Evolutionary conservation across 2,888 invertebrate genomes (phyloP).

Genomic region (Platycheirus rosarum): DNA sequence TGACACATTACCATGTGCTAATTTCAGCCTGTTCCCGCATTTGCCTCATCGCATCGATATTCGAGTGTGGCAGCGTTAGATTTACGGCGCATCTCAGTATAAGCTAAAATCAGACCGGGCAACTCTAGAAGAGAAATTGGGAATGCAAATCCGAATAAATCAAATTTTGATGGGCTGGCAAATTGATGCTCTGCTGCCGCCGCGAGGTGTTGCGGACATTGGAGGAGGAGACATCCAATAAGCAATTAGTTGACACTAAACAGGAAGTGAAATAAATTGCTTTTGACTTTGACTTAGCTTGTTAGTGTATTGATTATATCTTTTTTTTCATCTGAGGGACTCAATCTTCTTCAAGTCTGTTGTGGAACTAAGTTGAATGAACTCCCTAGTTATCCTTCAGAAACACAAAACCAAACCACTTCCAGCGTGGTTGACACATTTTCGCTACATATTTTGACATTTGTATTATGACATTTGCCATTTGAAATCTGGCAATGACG

Average conservation of each 20-base stretch:
- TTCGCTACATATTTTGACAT: slow-evolving; percentile 83
- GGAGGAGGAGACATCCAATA: neutral
- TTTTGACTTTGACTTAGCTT: slow-evolving; percentile 13
- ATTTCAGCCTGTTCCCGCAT: slow-evolving; percentile 38
- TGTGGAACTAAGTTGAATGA: slow-evolving; percentile 27
- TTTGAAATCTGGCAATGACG: slow-evolving; percentile 80
- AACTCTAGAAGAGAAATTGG: slow-evolving; percentile 39
- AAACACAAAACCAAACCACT: slow-evolving; percentile 15
- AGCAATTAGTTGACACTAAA: slow-evolving; percentile 44
- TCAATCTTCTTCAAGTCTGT: no score
- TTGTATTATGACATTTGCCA: no score
- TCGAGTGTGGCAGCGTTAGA: slow-evolving; percentile 6
- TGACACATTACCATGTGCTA: slow-evolving; percentile 67
- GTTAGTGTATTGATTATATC: no score
- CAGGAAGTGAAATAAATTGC: slow-evolving; percentile 36
- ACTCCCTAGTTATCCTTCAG: slow-evolving; percentile 36
- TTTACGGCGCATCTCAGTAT: slow-evolving; percentile 37
- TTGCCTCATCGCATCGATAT: neutral
- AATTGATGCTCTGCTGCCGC: slow-evolving; percentile 42
- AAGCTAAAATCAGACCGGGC: slow-evolving; percentile 21
- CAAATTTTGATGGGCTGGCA: slow-evolving; percentile 69
- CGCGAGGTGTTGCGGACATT: slow-evolving; percentile 35
- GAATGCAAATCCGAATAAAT: slow-evolving; percentile 72
- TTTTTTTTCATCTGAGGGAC: no score
- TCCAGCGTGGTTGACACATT: slow-evolving; percentile 82